Evolutionary conservation across 2,888 invertebrate species (phyloP).

Genomic region (Bruchidius siliquastri): DNA sequence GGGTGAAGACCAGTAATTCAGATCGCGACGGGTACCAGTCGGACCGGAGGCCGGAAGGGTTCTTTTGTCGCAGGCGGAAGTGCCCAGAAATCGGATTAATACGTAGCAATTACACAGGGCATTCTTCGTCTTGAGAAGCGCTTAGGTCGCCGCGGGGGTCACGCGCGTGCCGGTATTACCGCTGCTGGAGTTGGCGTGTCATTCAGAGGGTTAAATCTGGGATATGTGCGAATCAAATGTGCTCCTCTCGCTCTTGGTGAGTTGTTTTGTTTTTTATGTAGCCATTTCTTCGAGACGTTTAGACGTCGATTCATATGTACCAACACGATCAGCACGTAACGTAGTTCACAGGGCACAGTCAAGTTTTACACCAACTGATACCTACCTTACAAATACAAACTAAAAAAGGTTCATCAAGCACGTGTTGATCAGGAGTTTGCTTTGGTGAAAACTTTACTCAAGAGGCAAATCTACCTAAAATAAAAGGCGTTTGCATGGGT

Average conservation of each 20-base stretch:
- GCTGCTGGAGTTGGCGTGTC: conserved; percentile 42
- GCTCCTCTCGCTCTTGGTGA: conserved; percentile 14
- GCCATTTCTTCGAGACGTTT: background rate
- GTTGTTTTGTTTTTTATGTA: background rate
- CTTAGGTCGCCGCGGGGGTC: conserved; percentile 42
- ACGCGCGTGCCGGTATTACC: conserved; percentile 34
- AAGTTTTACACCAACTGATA: no score
- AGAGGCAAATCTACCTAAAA: no score
- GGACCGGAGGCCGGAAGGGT: conserved; percentile 34
- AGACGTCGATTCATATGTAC: no score
- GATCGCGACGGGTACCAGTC: conserved; percentile 5
- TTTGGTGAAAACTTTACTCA: no score
- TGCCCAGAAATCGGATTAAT: conserved; percentile 48
- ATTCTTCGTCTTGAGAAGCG: conserved; percentile 48
- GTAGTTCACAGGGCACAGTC: no score
- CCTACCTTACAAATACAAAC: no score
- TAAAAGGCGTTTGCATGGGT: no score
- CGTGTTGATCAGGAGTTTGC: no score
- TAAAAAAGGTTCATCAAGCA: no score
- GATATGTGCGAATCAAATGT: conserved; percentile 23
- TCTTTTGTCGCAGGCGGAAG: conserved; percentile 44
- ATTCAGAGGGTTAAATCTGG: conserved; percentile 28
- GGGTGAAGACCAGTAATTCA: conserved; percentile 35
- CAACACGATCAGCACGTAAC: no score
- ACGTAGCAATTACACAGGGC: conserved; percentile 48